Conservation (phyloP, 2,113 vertebrate species). For the Bolborhynchus lineola region DNA sequence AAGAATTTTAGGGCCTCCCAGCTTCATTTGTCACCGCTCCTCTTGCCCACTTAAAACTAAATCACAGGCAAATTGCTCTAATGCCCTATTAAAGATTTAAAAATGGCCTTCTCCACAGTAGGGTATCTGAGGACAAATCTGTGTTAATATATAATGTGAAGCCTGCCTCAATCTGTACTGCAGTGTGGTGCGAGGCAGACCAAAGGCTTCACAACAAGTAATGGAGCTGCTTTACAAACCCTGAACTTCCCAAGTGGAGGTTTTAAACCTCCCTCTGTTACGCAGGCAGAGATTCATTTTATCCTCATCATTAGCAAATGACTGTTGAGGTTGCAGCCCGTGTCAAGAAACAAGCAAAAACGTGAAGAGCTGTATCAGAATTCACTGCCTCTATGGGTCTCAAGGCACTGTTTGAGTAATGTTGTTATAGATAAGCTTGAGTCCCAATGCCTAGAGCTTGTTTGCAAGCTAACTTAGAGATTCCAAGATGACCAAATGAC, state of each 20-base stretch:
- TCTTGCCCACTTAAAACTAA: conserved; percentile 48
- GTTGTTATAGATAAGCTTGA: rapidly evolving
- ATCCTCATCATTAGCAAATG: background rate
- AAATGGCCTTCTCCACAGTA: conserved; percentile 8
- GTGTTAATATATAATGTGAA: conserved; percentile 15
- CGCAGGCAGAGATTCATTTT: background rate
- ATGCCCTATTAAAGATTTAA: conserved; percentile 41
- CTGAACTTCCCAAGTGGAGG: background rate
- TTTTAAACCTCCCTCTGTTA: background rate
- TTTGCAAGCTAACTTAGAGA: background rate
- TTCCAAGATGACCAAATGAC: background rate
- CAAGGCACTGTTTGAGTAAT: background rate
- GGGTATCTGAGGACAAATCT: conserved; percentile 37
- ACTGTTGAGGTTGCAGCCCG: background rate
- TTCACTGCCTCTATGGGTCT: rapidly evolving
- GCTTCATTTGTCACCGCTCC: conserved; percentile 42
- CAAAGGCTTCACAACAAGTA: background rate
- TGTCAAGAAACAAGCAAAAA: background rate
- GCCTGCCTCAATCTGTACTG: background rate
- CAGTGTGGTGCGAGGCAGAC: background rate
- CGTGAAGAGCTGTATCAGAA: background rate
- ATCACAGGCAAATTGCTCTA: conserved; percentile 59
- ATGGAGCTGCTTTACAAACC: background rate
- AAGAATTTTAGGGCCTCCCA: conserved; percentile 44
- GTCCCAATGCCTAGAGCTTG: background rate